These are phyloP conservation scores for Thaumetopoea pityocampa DNA, from an alignment of 1,140 invertebrate genomes.

Conservation along the genomic window DNA sequence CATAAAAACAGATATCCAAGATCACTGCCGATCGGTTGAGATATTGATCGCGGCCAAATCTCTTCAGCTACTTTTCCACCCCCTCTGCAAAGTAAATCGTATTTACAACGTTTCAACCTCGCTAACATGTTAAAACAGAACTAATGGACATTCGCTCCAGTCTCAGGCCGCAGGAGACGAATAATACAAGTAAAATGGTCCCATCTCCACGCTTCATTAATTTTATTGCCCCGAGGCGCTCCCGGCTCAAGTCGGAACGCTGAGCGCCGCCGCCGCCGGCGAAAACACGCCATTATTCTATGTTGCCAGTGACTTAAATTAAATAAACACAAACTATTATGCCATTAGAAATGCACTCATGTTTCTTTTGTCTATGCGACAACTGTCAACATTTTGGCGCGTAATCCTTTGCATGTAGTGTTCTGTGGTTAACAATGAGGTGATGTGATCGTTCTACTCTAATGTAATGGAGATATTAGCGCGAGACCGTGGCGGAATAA, in stretches of 20 bases:
- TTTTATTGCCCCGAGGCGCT: conserved; percentile 74
- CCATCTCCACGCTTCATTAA: conserved; percentile 75
- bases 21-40: conserved; percentile 38
- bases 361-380: conserved; percentile 57
- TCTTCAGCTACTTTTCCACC: conserved; percentile 67
- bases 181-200: conserved; percentile 76
- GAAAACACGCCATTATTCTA: conserved; percentile 67
- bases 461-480: conserved; percentile 73
- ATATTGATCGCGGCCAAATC: conserved; percentile 61
- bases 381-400: conserved; percentile 63
- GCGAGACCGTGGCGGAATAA: conserved; percentile 67
- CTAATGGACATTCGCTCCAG: conserved; percentile 76
- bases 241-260: conserved; percentile 50
- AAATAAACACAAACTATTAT: conserved; percentile 71
- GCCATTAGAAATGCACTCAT: conserved; percentile 45
- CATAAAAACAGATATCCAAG: conserved; percentile 18
- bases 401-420: conserved; percentile 58
- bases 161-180: conserved; percentile 73
- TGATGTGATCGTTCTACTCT: no score
- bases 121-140: conserved; percentile 76
- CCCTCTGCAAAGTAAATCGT: conserved; percentile 71
- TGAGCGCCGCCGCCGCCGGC: conserved; percentile 28
- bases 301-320: conserved; percentile 69
- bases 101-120: conserved; percentile 75
- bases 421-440: conserved; percentile 38